Percentiles rank a stretch among this genome's conserved stretches.
Evolutionary conservation across 2,113 vertebrate genomes (phyloP).

Genomic region (Grammomys surdaster): DNA sequence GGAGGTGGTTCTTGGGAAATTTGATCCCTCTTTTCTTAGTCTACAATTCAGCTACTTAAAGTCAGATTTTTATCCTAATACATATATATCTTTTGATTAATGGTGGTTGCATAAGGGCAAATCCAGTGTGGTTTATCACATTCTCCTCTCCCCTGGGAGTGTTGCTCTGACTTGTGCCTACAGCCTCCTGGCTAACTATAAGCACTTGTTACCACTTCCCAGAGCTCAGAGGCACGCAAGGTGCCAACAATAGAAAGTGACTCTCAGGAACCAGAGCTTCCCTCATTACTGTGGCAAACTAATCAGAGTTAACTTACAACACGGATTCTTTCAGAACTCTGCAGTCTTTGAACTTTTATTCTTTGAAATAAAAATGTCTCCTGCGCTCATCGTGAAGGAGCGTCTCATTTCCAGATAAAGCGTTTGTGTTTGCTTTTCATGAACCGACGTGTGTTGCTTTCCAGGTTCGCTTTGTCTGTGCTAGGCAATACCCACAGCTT

Average conservation of each 20-base stretch:
- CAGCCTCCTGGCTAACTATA: constrained; percentile 45
- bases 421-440: constrained; percentile 32
- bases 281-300: constrained; percentile 12
- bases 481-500: background rate
- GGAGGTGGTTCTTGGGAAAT: constrained; percentile 37
- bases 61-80: background rate
- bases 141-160: background rate
- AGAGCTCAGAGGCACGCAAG: background rate
- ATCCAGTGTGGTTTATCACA: constrained; percentile 28
- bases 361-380: constrained; percentile 67
- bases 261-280: background rate
- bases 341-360: constrained; percentile 49
- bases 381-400: constrained; percentile 21
- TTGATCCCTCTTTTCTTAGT: background rate
- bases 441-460: background rate
- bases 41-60: constrained; percentile 50
- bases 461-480: background rate
- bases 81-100: constrained; percentile 58
- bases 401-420: constrained; percentile 49
- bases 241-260: constrained; percentile 1
- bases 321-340: constrained; percentile 41
- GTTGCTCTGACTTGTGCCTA: background rate
- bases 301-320: constrained; percentile 46
- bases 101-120: constrained; percentile 6
- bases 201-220: constrained; percentile 60